Evolutionary conservation across 2,888 invertebrate species (phyloP).

Genomic region (Congeria kusceri): DNA sequence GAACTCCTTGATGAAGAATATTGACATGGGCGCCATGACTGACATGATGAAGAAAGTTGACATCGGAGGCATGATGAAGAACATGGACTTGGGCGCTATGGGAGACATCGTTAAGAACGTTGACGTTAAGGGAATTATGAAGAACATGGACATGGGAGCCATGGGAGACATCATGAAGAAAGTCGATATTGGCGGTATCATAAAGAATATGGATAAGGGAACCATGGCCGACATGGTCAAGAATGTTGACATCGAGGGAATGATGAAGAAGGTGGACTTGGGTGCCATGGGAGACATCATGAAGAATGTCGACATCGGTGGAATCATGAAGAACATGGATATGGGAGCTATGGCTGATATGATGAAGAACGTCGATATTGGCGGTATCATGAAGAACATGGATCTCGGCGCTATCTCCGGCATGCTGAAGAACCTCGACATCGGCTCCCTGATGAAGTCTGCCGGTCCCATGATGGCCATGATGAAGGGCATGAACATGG

Average conservation of each 20-base stretch:
- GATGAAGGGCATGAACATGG: slow-evolving; percentile 56
- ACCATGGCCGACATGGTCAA: slow-evolving; percentile 40
- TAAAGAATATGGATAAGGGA: slow-evolving; percentile 46
- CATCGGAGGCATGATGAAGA: slow-evolving; percentile 43
- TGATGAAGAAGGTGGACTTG: slow-evolving; percentile 58
- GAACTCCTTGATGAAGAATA: slow-evolving; percentile 28
- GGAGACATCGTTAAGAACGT: slow-evolving; percentile 49
- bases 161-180: slow-evolving; percentile 47
- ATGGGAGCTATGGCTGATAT: slow-evolving; percentile 37
- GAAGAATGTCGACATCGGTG: slow-evolving; percentile 51
- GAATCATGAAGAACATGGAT: slow-evolving; percentile 49
- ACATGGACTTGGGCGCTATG: slow-evolving; percentile 53
- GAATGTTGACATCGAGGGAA: slow-evolving; percentile 41
- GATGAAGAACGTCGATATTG: slow-evolving; percentile 38
- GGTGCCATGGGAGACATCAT: slow-evolving; percentile 50
- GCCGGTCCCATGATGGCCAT: slow-evolving; percentile 45
- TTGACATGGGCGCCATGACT: slow-evolving; percentile 53
- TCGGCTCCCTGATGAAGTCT: slow-evolving; percentile 37
- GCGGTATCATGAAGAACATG: slow-evolving; percentile 31
- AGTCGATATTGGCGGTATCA: slow-evolving; percentile 35
- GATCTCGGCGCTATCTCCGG: slow-evolving; percentile 26
- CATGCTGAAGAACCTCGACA: slow-evolving; percentile 36
- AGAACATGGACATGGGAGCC: slow-evolving; percentile 49
- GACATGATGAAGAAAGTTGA: slow-evolving; percentile 53
- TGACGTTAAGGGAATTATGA: slow-evolving; percentile 42